phyloP scores from a whole-genome alignment of 2,888 invertebrate species.

The Habroteleia sp. region DNA sequence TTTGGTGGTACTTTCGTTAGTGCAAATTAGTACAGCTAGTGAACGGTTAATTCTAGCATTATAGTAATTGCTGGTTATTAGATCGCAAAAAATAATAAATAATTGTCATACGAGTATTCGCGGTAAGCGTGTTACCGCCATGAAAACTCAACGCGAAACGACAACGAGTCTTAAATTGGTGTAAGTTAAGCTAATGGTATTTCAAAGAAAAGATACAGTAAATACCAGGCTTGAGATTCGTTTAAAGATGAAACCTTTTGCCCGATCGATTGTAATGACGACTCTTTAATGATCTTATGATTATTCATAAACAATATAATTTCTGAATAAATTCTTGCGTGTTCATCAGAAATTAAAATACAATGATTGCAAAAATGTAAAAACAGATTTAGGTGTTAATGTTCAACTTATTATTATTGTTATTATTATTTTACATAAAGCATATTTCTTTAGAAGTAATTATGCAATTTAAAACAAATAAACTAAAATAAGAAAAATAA shows the following conservation, averaged over 20 bases:
- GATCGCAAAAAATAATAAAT: constrained; percentile 67
- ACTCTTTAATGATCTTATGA: constrained; percentile 20
- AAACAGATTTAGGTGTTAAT: background rate
- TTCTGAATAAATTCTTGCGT: constrained; percentile 6
- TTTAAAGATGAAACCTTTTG: constrained; percentile 12
- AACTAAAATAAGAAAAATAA: too few relatives aligned
- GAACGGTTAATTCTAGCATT: constrained; percentile 71
- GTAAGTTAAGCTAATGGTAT: constrained; percentile 29
- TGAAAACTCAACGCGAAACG: constrained; percentile 33
- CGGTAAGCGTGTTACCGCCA: constrained; percentile 37
- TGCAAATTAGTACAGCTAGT: constrained; percentile 46
- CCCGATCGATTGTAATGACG: constrained; percentile 41
- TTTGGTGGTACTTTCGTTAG: constrained; percentile 50
- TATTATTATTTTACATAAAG: too few relatives aligned
- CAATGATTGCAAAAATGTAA: background rate
- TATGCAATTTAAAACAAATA: too few relatives aligned
- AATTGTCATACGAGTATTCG: constrained; percentile 32
- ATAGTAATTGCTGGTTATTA: constrained; percentile 74
- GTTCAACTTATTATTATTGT: too few relatives aligned
- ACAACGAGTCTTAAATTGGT: constrained; percentile 17
- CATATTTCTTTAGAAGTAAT: too few relatives aligned
- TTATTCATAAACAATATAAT: constrained; percentile 30
- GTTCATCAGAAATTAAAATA: background rate
- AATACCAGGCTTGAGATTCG: constrained; percentile 37
- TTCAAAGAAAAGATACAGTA: constrained; percentile 40